phyloP scores from a whole-genome alignment of 2,888 invertebrate genomes.

The Diplolepis rosae region DNA sequence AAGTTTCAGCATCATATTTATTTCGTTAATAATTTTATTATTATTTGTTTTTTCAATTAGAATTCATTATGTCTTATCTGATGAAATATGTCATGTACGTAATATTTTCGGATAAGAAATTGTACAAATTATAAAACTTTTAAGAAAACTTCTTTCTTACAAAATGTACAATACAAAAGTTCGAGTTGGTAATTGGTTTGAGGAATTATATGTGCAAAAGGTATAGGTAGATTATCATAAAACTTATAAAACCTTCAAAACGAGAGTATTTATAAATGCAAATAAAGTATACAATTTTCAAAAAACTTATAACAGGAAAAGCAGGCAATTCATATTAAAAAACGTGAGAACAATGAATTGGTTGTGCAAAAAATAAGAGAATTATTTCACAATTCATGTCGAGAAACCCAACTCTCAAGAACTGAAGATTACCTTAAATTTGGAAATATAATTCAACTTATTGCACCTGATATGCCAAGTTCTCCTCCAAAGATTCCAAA shows the following conservation, averaged over 20 bases:
- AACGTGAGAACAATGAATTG: not conserved
- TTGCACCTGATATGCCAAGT: not conserved
- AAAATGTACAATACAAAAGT: not conserved
- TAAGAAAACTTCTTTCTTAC: not conserved
- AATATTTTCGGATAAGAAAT: not conserved
- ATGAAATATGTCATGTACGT: not conserved
- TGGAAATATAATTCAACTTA: constrained; percentile 1
- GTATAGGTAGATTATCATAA: too few species aligned
- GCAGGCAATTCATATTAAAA: not conserved
- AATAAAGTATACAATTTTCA: not conserved
- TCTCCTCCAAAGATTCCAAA: not conserved
- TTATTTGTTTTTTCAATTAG: too few species aligned
- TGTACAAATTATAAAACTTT: not conserved
- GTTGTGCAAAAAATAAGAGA: not conserved
- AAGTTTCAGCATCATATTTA: too few species aligned
- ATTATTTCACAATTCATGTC: not conserved
- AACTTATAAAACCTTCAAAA: too few species aligned
- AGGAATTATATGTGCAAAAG: too few species aligned
- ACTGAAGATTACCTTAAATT: constrained; percentile 1
- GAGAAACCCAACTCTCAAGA: not conserved
- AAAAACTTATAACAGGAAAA: not conserved
- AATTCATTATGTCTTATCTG: not conserved
- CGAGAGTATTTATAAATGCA: too few species aligned
- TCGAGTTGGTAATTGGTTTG: too few species aligned
- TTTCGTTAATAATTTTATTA: too few species aligned